These are phyloP conservation scores for Bufo gargarizans DNA, from an alignment of 2,113 vertebrate genomes.

Conservation along the genomic window DNA sequence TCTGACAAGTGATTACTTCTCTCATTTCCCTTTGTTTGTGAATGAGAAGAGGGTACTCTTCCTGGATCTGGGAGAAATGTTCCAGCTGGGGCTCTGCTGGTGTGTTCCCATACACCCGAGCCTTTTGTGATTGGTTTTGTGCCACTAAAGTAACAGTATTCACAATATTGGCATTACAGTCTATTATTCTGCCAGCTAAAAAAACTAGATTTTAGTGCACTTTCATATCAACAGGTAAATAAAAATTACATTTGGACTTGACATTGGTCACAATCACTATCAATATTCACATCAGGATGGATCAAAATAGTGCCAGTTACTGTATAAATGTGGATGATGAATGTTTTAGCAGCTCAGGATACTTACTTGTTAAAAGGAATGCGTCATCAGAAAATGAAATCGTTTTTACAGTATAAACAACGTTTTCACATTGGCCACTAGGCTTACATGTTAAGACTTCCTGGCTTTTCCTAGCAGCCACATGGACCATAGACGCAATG, in stretches of 20 bases:
- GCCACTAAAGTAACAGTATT: neutral
- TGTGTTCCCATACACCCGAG: neutral
- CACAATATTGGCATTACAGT: neutral
- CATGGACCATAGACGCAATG: too few relatives aligned
- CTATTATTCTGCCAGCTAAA: neutral
- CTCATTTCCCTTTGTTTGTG: constrained; percentile 22
- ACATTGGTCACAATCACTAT: neutral
- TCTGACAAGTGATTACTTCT: constrained; percentile 26
- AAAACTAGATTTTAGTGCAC: too few relatives aligned
- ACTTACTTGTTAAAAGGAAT: too few relatives aligned
- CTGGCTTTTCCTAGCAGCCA: too few relatives aligned
- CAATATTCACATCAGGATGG: neutral
- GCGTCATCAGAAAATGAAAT: too few relatives aligned
- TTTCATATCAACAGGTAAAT: too few relatives aligned
- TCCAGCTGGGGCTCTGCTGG: neutral
- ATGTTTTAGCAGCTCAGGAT: too few relatives aligned
- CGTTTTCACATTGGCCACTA: too few relatives aligned
- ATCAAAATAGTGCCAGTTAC: too few relatives aligned
- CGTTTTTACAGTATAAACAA: too few relatives aligned
- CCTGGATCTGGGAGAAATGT: constrained; percentile 13
- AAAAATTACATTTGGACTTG: neutral
- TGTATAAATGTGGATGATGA: too few relatives aligned
- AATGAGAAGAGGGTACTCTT: constrained; percentile 29
- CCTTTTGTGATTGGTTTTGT: neutral
- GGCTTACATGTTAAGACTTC: too few relatives aligned